Percentiles rank a stretch among this genome's conserved stretches.
These are phyloP conservation scores for Zoanthus solanderi DNA, from an alignment of 92 coral and sea anemone species.

Conservation along the genomic window DNA sequence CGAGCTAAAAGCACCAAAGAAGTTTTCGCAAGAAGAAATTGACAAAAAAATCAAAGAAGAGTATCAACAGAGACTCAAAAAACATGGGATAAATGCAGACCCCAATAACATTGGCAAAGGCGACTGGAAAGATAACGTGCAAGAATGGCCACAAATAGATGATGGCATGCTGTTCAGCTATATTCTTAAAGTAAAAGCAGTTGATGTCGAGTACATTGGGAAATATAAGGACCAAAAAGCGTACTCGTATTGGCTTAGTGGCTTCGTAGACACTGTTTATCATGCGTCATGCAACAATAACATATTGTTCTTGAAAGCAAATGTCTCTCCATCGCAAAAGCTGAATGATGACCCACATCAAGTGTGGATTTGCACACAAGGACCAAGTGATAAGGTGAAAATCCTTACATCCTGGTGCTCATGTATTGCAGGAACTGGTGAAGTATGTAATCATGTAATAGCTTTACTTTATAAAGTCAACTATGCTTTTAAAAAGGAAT, in stretches of 20 bases:
- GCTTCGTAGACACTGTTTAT: slow-evolving; percentile 58
- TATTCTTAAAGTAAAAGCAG: slow-evolving; percentile 31
- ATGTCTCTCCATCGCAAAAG: slow-evolving; percentile 45
- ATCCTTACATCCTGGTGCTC: slow-evolving; percentile 37
- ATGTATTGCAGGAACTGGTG: slow-evolving; percentile 47
- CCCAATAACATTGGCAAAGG: slow-evolving; percentile 29
- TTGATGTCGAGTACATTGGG: slow-evolving; percentile 31
- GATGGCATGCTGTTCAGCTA: slow-evolving; percentile 53
- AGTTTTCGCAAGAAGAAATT: slow-evolving; percentile 62
- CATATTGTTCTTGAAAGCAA: slow-evolving; percentile 44
- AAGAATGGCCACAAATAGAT: slow-evolving; percentile 56
- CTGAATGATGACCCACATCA: slow-evolving; percentile 33
- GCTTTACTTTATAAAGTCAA: slow-evolving; percentile 31
- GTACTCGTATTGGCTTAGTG: slow-evolving; percentile 55
- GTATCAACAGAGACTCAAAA: slow-evolving; percentile 23
- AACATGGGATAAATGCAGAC: slow-evolving; percentile 44
- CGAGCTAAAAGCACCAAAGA: slow-evolving; percentile 40
- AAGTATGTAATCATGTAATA: slow-evolving; percentile 38
- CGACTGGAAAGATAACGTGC: slow-evolving; percentile 43
- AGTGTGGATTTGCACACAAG: slow-evolving; percentile 42
- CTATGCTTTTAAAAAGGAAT: slow-evolving; percentile 11
- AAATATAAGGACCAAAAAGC: slow-evolving; percentile 54
- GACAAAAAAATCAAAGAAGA: slow-evolving; percentile 34
- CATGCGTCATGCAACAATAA: slow-evolving; percentile 32
- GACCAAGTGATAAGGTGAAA: background rate